These are phyloP conservation scores for Chloebia gouldiae DNA, from an alignment of 2,113 vertebrate genomes.

Conservation along the genomic window DNA sequence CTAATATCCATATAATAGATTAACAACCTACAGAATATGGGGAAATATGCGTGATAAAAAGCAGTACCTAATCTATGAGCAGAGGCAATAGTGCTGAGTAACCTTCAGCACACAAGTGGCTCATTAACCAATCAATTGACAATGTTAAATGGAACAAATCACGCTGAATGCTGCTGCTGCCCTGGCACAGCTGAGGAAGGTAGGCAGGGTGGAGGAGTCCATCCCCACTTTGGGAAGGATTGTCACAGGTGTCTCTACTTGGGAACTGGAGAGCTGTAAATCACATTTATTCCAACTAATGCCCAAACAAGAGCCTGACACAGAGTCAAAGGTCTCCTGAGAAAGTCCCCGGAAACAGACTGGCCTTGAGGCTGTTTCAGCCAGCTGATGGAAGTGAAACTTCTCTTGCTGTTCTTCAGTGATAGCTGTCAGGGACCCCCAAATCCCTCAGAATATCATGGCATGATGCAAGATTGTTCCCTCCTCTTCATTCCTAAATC, in stretches of 20 bases:
- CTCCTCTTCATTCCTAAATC: background rate
- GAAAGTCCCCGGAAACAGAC: background rate
- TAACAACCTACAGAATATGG: background rate
- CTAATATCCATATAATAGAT: background rate
- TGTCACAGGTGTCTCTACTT: background rate
- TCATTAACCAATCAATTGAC: constrained; percentile 39
- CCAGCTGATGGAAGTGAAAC: background rate
- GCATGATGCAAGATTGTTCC: background rate
- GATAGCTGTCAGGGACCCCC: background rate
- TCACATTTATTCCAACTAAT: background rate
- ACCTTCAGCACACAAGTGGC: constrained; percentile 32
- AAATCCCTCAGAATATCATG: background rate
- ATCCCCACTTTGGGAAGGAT: background rate
- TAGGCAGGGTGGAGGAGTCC: accelerated
- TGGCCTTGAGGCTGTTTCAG: background rate
- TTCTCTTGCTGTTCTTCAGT: background rate
- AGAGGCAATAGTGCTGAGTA: constrained; percentile 1
- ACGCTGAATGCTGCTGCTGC: background rate
- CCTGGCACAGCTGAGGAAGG: background rate
- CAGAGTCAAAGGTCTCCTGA: background rate
- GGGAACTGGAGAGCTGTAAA: background rate
- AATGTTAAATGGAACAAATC: constrained; percentile 12
- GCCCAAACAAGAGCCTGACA: background rate
- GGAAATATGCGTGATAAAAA: background rate
- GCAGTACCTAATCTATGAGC: background rate